phyloP scores from a whole-genome alignment of 2,113 vertebrate species.

The Epinephelus lanceolatus region DNA sequence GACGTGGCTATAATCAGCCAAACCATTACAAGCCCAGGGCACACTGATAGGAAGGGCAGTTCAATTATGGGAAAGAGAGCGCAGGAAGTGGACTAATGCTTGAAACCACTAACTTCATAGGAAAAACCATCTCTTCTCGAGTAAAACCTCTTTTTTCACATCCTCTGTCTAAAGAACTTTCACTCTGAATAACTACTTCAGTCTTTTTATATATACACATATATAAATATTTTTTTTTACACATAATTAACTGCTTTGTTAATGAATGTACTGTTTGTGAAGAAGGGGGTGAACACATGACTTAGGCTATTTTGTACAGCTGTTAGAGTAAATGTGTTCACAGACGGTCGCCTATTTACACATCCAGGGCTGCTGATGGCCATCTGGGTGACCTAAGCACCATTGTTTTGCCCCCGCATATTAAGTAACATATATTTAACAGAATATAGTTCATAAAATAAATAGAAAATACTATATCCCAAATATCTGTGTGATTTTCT shows the following conservation, averaged over 20 bases:
- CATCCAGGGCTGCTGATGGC: too few species aligned
- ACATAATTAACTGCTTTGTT: too few species aligned
- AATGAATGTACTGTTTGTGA: too few species aligned
- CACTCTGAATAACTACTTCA: neutral
- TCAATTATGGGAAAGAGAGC: neutral
- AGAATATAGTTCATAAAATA: too few species aligned
- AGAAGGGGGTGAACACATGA: neutral
- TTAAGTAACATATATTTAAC: too few species aligned
- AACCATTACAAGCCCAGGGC: neutral
- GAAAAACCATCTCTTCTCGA: neutral
- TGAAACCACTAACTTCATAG: neutral
- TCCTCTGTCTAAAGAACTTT: neutral
- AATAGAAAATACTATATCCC: too few species aligned
- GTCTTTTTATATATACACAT: neutral
- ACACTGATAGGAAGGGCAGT: neutral
- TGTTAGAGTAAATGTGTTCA: too few species aligned
- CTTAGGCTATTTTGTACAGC: neutral
- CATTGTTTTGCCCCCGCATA: too few species aligned
- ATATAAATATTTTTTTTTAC: too few species aligned
- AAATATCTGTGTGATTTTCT: too few species aligned
- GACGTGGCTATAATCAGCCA: rapidly evolving
- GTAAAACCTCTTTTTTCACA: neutral
- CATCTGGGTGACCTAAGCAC: too few species aligned
- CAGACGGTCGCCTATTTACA: too few species aligned
- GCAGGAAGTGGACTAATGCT: neutral